Evolutionary conservation across 2,797 vertebrate species (phyloP).

Genomic region (Pangasius mekongensis): DNA sequence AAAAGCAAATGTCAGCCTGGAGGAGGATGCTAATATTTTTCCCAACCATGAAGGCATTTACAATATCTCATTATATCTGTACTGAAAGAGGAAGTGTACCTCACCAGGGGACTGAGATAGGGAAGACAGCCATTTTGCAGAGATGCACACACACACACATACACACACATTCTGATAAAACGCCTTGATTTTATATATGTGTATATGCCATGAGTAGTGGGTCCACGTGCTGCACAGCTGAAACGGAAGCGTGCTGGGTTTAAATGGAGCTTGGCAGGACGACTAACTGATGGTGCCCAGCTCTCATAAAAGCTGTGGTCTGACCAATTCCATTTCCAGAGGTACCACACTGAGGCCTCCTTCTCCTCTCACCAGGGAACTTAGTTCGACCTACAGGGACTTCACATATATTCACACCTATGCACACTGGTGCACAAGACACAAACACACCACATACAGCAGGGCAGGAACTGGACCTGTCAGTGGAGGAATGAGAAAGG

Average conservation of each 20-base stretch:
- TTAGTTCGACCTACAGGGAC: slow-evolving; percentile 30
- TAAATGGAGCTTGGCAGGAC: slow-evolving; percentile 46
- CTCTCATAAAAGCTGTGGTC: slow-evolving; percentile 61
- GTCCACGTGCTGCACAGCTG: not conserved
- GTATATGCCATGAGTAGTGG: not conserved
- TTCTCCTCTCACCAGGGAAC: slow-evolving; percentile 56
- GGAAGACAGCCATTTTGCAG: slow-evolving; percentile 28
- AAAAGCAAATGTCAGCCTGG: slow-evolving; percentile 60
- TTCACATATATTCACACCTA: not conserved
- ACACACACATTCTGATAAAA: not conserved
- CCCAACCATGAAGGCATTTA: slow-evolving; percentile 51
- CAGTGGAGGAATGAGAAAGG: slow-evolving; percentile 48
- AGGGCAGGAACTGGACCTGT: slow-evolving; percentile 41
- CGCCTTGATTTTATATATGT: not conserved
- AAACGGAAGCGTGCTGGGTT: slow-evolving; percentile 20
- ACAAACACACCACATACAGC: slow-evolving; percentile 20
- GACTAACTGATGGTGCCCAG: slow-evolving; percentile 58
- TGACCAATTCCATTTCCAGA: slow-evolving; percentile 58
- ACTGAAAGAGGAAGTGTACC: slow-evolving; percentile 45
- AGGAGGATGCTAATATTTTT: slow-evolving; percentile 59
- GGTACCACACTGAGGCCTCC: slow-evolving; percentile 46
- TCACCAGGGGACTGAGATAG: slow-evolving; percentile 31
- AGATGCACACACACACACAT: not conserved
- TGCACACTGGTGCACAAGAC: not conserved
- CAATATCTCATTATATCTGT: slow-evolving; percentile 57